Conservation (phyloP, 2,113 vertebrate genomes). For the Isurus oxyrinchus region DNA sequence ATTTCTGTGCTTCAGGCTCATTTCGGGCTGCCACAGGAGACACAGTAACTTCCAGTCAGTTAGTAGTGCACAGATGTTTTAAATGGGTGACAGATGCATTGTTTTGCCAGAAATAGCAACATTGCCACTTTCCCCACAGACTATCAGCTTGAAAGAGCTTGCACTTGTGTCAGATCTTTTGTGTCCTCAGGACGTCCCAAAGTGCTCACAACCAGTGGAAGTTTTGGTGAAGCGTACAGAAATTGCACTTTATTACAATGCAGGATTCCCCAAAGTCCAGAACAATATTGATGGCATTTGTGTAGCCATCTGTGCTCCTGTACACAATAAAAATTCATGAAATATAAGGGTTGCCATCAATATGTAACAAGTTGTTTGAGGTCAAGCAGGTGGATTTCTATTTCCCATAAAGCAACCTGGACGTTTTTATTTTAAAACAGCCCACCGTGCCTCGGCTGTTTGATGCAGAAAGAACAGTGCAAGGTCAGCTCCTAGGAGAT, state of each 20-base stretch:
- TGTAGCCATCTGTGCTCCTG: neutral
- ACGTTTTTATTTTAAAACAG: neutral
- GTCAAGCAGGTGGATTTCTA: neutral
- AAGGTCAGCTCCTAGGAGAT: neutral
- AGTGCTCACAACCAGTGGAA: neutral
- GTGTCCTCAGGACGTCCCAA: neutral
- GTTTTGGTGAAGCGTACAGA: neutral
- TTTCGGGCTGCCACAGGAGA: neutral
- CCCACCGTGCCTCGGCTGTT: neutral
- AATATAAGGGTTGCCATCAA: neutral
- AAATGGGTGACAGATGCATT: neutral
- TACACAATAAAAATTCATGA: neutral
- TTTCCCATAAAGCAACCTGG: neutral
- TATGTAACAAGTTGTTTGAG: neutral
- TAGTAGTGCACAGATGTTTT: neutral
- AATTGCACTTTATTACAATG: neutral
- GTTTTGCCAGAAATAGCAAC: slow-evolving; percentile 13
- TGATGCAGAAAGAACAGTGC: neutral
- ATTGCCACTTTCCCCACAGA: neutral
- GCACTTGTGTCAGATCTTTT: neutral
- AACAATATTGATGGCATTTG: neutral
- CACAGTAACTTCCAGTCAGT: neutral
- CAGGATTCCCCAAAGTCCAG: neutral
- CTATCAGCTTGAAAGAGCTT: neutral
- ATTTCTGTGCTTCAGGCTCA: neutral